These are phyloP conservation scores for Aphidius colemani DNA, from an alignment of 2,888 invertebrate species.

Conservation along the genomic window DNA sequence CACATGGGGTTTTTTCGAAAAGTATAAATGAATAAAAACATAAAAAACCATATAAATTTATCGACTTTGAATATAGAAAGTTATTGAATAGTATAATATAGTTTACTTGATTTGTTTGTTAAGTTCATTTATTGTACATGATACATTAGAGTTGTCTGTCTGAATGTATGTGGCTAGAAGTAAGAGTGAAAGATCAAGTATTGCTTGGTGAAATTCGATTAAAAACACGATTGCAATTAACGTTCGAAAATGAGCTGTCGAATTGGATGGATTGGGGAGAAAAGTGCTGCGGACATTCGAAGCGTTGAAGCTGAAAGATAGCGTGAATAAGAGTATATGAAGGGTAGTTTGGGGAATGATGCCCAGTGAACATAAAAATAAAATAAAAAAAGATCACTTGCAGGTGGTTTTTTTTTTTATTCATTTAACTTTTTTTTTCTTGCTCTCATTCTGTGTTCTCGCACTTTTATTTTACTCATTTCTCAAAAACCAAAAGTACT, in stretches of 20 bases:
- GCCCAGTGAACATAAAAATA: background rate
- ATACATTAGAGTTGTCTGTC: too few species aligned
- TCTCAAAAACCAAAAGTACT: too few species aligned
- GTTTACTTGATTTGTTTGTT: too few species aligned
- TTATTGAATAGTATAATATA: too few species aligned
- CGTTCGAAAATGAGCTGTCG: constrained; percentile 30
- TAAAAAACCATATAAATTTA: too few species aligned
- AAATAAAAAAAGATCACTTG: background rate
- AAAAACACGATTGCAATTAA: constrained; percentile 44
- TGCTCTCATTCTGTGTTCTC: background rate
- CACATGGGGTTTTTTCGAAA: too few species aligned
- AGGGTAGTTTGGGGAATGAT: background rate
- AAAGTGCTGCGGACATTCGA: too few species aligned
- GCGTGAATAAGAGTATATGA: background rate
- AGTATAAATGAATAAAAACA: too few species aligned
- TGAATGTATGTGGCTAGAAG: background rate
- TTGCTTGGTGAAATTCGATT: constrained; percentile 39
- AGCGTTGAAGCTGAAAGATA: constrained; percentile 23
- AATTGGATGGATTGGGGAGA: too few species aligned
- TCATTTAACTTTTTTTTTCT: background rate
- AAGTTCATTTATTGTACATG: too few species aligned
- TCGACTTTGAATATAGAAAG: too few species aligned
- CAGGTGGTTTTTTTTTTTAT: background rate
- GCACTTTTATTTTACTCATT: background rate
- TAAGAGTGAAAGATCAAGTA: background rate